Conservation (phyloP, 2,888 invertebrate genomes). For the Barypeithes pellucidus region DNA sequence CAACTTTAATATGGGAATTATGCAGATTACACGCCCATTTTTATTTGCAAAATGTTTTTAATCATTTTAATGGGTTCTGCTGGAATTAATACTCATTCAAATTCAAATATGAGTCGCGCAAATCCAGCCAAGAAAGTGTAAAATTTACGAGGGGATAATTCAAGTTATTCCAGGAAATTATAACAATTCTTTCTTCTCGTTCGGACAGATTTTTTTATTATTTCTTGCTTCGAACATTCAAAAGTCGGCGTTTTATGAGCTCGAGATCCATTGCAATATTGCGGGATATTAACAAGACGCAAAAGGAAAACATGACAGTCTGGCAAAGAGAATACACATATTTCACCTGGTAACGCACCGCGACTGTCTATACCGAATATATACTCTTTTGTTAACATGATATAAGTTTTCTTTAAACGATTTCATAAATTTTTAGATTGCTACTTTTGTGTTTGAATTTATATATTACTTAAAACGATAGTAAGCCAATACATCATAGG, state of each 20-base stretch:
- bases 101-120: conserved; percentile 57
- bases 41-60: conserved; percentile 62
- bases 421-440: conserved; percentile 13
- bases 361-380: conserved; percentile 11
- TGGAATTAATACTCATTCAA: conserved; percentile 65
- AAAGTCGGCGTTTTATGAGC: conserved; percentile 60
- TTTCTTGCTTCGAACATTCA: conserved; percentile 48
- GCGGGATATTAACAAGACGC: conserved; percentile 64
- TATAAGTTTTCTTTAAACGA: conserved; percentile 20
- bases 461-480: background rate
- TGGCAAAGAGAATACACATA: conserved; percentile 7
- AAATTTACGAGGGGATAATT: conserved; percentile 68
- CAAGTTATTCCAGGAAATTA: conserved; percentile 68
- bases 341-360: conserved; percentile 15
- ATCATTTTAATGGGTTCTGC: conserved; percentile 68
- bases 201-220: conserved; percentile 23
- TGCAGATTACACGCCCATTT: conserved; percentile 59
- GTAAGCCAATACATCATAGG: no score
- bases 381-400: conserved; percentile 16
- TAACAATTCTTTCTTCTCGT: conserved; percentile 64
- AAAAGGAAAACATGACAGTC: conserved; percentile 54
- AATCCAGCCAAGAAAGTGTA: conserved; percentile 62
- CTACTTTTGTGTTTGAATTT: conserved; percentile 16
- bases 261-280: conserved; percentile 58
- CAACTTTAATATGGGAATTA: conserved; percentile 58